Conservation (phyloP, 2,113 vertebrate species). For the Ploceus nigricollis region DNA sequence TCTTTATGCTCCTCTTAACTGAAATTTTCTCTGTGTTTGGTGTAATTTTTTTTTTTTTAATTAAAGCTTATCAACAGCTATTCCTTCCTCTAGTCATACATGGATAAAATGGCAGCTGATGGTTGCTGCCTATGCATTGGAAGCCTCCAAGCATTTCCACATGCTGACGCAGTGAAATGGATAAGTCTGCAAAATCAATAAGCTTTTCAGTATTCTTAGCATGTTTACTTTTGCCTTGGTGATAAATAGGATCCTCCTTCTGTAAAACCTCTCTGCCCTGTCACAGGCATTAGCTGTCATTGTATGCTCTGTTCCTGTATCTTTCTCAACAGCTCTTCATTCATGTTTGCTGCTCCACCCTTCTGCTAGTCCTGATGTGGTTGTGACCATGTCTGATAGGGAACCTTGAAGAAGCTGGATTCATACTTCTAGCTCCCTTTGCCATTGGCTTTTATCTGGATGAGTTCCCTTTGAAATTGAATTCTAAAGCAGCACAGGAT, state of each 20-base stretch:
- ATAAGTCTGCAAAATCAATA: neutral
- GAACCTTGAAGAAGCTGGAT: neutral
- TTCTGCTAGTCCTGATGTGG: neutral
- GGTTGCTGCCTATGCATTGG: fast-evolving
- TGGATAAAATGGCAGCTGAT: neutral
- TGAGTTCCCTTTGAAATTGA: constrained; percentile 41
- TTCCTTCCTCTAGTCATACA: neutral
- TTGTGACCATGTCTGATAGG: neutral
- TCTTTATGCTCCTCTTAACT: neutral
- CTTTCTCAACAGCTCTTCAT: neutral
- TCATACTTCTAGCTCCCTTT: neutral
- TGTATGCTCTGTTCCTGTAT: neutral
- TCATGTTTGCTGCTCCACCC: neutral
- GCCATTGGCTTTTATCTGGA: neutral
- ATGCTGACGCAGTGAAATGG: neutral
- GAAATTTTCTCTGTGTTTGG: neutral
- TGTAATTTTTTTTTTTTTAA: neutral
- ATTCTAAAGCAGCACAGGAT: constrained; percentile 29
- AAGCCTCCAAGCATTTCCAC: neutral
- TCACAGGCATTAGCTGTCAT: neutral
- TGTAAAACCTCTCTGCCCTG: neutral
- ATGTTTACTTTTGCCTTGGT: neutral
- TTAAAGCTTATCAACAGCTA: neutral
- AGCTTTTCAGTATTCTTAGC: neutral
- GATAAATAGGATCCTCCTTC: neutral